Base-by-base conservation (phyloP, 2,797 vertebrate genomes). In the Hafferia zeledoni region DNA sequence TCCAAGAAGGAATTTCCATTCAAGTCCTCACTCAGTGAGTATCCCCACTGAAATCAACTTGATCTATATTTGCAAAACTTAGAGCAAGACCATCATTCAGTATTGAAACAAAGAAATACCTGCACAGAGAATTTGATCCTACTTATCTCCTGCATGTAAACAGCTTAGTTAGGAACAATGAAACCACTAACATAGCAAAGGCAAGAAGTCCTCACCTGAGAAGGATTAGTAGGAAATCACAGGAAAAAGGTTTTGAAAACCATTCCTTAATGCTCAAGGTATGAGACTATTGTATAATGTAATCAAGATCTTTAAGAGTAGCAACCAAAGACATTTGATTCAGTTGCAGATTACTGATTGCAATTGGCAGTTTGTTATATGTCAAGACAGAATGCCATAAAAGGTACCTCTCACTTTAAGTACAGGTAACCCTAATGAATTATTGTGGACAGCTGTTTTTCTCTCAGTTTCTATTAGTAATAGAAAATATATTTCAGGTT, bases 201-300 rank as follows among this genome's bases (percentile, higher is more conserved):
- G 60, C 30, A 90, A 87, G 55, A 83, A 87, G 24, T 56, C 67
- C 52, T 90, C 74, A 94, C 64, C 80, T 96, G 52, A 92, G 50
- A 89, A 53, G 37, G 49, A 89, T 84, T 67, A 90, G 31, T 24
- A 72, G 41, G 28, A 86, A 84, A 86, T 33, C 44, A 93, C 14
- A 78, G 39, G 5, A 31, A 83, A 72, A 72, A 79, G 16, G 43
- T 28, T 65, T 72, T 52, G 81, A 86, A 94, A 96, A 96, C 56
- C 74, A 80, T 76, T 87, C 23, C 37, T 93, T 93, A 90, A 89
- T 77, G 52, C 68, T 39, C 33, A 90, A 82, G 65, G 28, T 81
- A 88, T 68, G 55, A 92, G 59, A 65, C 30, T 69, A 59, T 37
- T 70, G 23, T 56, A 60, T 49, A 87, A 90, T 17, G 6, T 78